These are phyloP conservation scores for Harpegnathos saltator DNA, from an alignment of 1,140 invertebrate species.

Conservation along the genomic window DNA sequence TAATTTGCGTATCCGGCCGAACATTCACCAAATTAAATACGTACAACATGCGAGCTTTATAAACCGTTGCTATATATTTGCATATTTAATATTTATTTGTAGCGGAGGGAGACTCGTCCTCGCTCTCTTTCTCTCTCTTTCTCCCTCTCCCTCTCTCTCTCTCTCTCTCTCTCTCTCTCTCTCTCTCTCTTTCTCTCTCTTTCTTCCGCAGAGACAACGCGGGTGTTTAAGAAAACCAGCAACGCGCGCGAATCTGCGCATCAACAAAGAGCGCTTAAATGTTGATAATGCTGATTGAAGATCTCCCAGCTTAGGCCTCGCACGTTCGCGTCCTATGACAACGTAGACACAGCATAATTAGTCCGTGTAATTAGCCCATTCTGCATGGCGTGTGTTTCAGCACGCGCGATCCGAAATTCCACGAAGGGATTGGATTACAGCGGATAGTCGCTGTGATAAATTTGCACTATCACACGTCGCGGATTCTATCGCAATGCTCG, in stretches of 20 bases:
- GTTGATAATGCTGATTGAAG: background rate
- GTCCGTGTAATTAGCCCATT: slow-evolving; percentile 23
- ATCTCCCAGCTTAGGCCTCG: background rate
- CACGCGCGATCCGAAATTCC: slow-evolving; percentile 35
- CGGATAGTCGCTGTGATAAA: slow-evolving; percentile 5
- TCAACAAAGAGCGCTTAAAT: background rate
- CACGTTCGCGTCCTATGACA: background rate
- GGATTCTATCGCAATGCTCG: slow-evolving; percentile 36
- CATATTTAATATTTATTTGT: background rate
- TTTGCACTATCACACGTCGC: background rate
- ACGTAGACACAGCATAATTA: background rate
- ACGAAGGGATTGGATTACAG: slow-evolving; percentile 36
- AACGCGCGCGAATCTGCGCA: background rate
- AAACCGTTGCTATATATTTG: slow-evolving; percentile 5
- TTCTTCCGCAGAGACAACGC: background rate
- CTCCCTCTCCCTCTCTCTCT: too few relatives aligned
- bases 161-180: too few relatives aligned
- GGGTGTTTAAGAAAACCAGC: background rate
- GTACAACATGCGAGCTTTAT: background rate
- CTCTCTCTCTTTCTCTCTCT: too few relatives aligned
- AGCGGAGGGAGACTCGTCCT: background rate
- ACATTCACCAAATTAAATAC: slow-evolving; percentile 9
- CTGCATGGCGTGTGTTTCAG: background rate
- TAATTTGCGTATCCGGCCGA: slow-evolving; percentile 4
- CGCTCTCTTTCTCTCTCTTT: too few relatives aligned